Evolutionary conservation across 1,140 invertebrate genomes (phyloP).

Genomic region (Aphelenchoides fujianensis): DNA sequence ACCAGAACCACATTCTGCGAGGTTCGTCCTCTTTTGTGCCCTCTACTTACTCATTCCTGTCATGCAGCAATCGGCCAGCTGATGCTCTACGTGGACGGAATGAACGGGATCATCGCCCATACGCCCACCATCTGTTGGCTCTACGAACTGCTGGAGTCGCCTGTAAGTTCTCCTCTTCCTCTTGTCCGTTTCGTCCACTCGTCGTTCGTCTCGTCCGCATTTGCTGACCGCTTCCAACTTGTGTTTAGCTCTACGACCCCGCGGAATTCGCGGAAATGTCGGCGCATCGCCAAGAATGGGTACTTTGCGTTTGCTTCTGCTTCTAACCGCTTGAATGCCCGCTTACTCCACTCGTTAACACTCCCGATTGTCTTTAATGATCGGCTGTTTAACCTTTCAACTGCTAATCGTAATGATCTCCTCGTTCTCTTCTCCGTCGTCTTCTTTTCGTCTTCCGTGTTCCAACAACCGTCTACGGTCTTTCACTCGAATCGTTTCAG

Average conservation of each 20-base stretch:
- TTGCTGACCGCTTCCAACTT: conserved; percentile 30
- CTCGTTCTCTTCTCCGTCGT: conserved; percentile 20
- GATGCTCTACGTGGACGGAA: conserved; percentile 98
- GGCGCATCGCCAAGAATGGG: conserved; percentile 57
- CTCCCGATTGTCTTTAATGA: conserved; percentile 2
- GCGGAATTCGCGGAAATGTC: conserved; percentile 53
- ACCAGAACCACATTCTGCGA: conserved; percentile 96
- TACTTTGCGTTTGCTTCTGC: conserved; percentile 32
- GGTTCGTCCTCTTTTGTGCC: conserved; percentile 67
- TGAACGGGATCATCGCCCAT: conserved; percentile 98
- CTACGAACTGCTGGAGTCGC: conserved; percentile 87
- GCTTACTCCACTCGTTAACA: background rate
- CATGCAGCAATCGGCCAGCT: conserved; percentile 82
- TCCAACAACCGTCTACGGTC: background rate
- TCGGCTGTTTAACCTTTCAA: too few relatives aligned
- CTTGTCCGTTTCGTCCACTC: too few relatives aligned
- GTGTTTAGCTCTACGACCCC: conserved; percentile 53
- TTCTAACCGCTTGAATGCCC: too few relatives aligned
- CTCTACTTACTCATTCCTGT: conserved; percentile 28
- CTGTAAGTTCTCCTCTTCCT: conserved; percentile 64
- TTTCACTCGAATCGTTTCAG: too few relatives aligned
- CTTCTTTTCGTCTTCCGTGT: conserved; percentile 16
- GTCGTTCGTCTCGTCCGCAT: conserved; percentile 12
- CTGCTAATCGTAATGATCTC: background rate
- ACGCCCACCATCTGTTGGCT: conserved; percentile 95